Evolutionary conservation across 2,888 invertebrate species (phyloP), one percentile per base, ranked within the genome.

Genomic region (Eristalis tenax): DNA sequence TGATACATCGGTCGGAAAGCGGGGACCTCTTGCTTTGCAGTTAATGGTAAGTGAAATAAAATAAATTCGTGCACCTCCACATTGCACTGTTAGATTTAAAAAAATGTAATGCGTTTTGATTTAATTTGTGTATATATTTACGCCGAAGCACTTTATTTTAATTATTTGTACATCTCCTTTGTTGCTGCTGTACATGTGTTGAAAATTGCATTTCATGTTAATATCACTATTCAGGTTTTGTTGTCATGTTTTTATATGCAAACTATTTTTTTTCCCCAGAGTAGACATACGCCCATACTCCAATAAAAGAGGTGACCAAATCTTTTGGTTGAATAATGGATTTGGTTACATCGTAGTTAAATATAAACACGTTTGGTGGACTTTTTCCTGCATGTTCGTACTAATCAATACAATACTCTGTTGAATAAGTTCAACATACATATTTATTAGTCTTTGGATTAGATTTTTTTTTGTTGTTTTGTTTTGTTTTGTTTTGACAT

Each of bases 241-340:
- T 84, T 84, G 83, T 83, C 65, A 79, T 79, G 70, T 70, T 84
- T 84, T 65, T 63, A 64, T 43, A 15, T 50, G 50, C 65, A 57
- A 61, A 64, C 43, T 77, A 66, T 43, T 57, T 15, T 18, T 18
- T 18, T 18, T 18, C 28, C 23, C 26, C 28, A 43, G 64, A 71
- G 75, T 79, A 74, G 64, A 65, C 43, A 66, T 64, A 84, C 74
- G 75, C 83, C 79, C 83, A 79, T 84, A 61, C 57, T 73, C 74
- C 64, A 57, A 59, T 78, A 65, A 68, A 64, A 59, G 26, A 28
- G 57, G 68, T 79, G 66, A 69, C 26, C 26, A 73, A 43, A 75
- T 64, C 15, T 56, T 68, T 40, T 65, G 35, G 40, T 68, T 69
- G 50, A 71, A 73, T 38, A 18, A 59, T 28, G 50, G 56, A 57